Conservation (phyloP, 2,888 invertebrate genomes). For the Spicauda simplicius region DNA sequence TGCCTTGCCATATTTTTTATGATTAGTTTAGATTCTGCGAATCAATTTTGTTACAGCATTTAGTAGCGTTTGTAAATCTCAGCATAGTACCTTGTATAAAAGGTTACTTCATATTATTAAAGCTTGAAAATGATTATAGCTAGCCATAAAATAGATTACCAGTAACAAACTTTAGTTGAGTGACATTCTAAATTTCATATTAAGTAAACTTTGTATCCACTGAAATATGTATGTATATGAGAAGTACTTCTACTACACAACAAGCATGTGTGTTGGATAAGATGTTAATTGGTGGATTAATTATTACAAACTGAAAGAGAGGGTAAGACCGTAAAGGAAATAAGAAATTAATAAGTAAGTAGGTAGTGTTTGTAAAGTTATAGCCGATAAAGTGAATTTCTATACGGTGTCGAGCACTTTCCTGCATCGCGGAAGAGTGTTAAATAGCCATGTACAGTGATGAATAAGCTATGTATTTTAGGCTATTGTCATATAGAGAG, state of each 20-base stretch:
- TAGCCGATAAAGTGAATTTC: background rate
- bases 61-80: no score
- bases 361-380: background rate
- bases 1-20: background rate
- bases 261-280: background rate
- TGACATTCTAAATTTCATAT: background rate
- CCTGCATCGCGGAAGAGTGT: slow-evolving; percentile 4
- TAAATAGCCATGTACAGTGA: slow-evolving; percentile 1
- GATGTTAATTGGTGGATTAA: background rate
- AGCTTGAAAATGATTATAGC: background rate
- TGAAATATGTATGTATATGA: background rate
- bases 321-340: background rate
- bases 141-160: background rate
- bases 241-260: background rate
- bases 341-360: slow-evolving; percentile 3
- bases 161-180: no score
- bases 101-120: no score
- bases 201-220: background rate
- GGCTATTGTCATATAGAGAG: background rate
- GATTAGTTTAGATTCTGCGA: no score
- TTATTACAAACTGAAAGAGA: background rate
- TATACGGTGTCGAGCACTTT: slow-evolving; percentile 3
- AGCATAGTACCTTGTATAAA: no score
- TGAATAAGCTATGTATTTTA: background rate
- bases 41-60: no score